Base-by-base conservation (phyloP, 2,888 invertebrate species). In the Phortica okadai region DNA sequence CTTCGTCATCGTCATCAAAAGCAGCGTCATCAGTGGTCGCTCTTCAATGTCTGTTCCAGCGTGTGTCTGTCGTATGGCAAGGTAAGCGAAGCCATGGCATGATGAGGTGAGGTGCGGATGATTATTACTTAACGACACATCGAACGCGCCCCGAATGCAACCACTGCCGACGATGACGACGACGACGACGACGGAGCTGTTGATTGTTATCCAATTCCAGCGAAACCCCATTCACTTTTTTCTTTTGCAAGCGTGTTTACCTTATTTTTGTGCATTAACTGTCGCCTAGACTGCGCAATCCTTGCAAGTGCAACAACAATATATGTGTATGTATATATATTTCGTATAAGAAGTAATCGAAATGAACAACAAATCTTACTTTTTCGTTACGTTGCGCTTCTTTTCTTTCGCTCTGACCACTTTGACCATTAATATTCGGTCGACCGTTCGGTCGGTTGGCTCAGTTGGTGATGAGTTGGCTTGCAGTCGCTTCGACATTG, bases 171-270 rank as follows among this genome's bases (percentile, higher is more conserved):
- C 21, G 21, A 21, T 21, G 21, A 21, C 21, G 21, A 21, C 21
- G 21, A 21, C 21, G n/a, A 8, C 69, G 33, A 2, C 56, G 73
- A n/a, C 33, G 50, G 50, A 67, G 70, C 44, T 42, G 76, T 70
- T 44, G 77, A 75, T 78, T 75, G 76, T 86, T 85, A 78, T 77
- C 76, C 87, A 88, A 88, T 86, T 78, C 42, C 67, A 77, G 82
- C 85, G 80, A 78, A 79, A 80, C 78, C 87, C 84, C 84, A 85
- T 84, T 84, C 84, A 84, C 84, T 84, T 84, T 84, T 83, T 69
- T 76, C 50, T 11, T 2, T 6, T 5, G 33, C 33, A 33, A 33
- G 33, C 33, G 33, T 5, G 33, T 72, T 75, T 62, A 21, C 62
- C 62, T 62, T 21, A 62, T 21, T 62, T 62, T 25, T 62, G 4